A percentile compares a stretch with the other conserved stretches of the same genome.
Conservation (phyloP, 2,888 invertebrate species). For the Empis livida region DNA sequence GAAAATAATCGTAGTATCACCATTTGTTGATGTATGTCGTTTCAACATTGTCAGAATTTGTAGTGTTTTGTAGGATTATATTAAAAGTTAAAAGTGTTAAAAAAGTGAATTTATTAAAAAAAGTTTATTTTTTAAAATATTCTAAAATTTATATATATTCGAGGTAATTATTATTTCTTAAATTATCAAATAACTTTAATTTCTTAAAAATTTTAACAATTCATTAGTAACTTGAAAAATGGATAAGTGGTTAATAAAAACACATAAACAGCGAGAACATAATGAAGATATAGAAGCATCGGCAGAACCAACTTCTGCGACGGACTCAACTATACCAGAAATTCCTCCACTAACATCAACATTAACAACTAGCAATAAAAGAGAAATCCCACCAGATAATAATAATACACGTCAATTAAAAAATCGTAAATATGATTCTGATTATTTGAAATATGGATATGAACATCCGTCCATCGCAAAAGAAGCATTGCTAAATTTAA, state of each 20-base stretch:
- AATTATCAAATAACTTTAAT: too few species aligned
- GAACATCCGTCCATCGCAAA: too few species aligned
- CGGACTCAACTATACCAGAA: not conserved
- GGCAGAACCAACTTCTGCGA: not conserved
- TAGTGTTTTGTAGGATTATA: not conserved
- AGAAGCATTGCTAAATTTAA: too few species aligned
- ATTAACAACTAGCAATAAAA: not conserved
- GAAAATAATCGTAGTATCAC: too few species aligned
- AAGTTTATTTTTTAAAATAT: not conserved
- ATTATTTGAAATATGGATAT: not conserved
- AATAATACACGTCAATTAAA: not conserved
- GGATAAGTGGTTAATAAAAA: not conserved
- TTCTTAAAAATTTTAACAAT: not conserved
- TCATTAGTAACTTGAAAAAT: not conserved
- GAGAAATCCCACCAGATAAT: not conserved
- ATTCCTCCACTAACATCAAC: not conserved
- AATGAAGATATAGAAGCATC: not conserved
- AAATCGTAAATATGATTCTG: not conserved
- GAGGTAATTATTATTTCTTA: too few species aligned
- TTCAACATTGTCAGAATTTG: not conserved
- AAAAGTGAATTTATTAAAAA: not conserved
- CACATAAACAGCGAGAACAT: not conserved
- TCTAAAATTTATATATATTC: not conserved
- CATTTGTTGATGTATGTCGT: too few species aligned
- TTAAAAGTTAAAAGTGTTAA: not conserved